Evolutionary conservation across 2,888 invertebrate genomes (phyloP).

Genomic region (Perizoma affinitatum): DNA sequence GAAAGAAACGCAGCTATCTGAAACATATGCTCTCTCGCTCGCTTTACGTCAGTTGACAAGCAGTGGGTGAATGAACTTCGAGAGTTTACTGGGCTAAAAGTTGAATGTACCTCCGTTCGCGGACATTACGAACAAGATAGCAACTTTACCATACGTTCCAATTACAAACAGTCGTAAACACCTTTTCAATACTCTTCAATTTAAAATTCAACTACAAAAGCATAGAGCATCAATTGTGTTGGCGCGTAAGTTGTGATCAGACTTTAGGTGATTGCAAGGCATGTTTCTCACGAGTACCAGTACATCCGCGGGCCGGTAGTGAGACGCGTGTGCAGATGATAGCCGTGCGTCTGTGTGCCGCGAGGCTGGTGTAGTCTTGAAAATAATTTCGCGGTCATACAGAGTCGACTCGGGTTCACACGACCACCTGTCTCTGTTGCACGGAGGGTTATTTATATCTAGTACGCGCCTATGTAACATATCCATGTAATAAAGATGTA

Average conservation of each 20-base stretch:
- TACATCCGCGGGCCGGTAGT: constrained; percentile 70
- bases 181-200: constrained; percentile 49
- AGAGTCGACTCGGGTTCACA: constrained; percentile 78
- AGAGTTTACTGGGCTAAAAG: constrained; percentile 85
- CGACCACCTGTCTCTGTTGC: constrained; percentile 82
- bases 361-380: constrained; percentile 82
- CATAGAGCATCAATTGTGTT: constrained; percentile 58
- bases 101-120: constrained; percentile 84
- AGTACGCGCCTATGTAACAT: constrained; percentile 74
- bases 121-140: constrained; percentile 85
- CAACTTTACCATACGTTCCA: constrained; percentile 76
- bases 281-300: constrained; percentile 82
- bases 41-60: constrained; percentile 82
- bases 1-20: constrained; percentile 68
- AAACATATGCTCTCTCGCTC: constrained; percentile 63
- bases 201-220: constrained; percentile 39
- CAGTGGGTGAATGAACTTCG: constrained; percentile 83
- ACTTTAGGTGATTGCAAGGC: constrained; percentile 57
- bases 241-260: constrained; percentile 38
- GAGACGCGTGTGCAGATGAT: constrained; percentile 70
- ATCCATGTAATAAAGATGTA: constrained; percentile 45
- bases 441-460: constrained; percentile 83
- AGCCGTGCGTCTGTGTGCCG: constrained; percentile 56
- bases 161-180: constrained; percentile 59
- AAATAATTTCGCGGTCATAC: constrained; percentile 84